A percentile compares a stretch with the other conserved stretches of the same genome.
phyloP scores from a whole-genome alignment of 2,113 vertebrate species.

The Gallinago media region DNA sequence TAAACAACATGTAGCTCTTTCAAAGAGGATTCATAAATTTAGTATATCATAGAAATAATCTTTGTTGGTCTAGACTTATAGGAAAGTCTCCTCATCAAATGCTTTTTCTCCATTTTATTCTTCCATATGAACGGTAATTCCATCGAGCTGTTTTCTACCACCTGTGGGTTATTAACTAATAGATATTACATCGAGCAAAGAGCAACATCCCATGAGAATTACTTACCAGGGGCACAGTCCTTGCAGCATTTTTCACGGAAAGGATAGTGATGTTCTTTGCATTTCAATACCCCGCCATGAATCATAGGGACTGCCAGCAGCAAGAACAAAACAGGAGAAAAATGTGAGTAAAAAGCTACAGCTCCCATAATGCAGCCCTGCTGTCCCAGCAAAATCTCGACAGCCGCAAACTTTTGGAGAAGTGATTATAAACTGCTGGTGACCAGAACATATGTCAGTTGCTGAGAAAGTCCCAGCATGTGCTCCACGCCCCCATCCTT shows the following conservation, averaged over 20 bases:
- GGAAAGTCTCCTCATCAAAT: neutral
- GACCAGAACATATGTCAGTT: neutral
- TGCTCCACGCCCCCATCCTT: neutral
- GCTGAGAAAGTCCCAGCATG: constrained; percentile 3
- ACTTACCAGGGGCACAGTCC: constrained; percentile 54
- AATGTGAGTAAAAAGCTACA: neutral
- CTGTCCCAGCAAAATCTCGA: neutral
- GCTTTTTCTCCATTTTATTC: neutral
- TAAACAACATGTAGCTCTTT: accelerated
- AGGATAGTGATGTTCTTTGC: neutral
- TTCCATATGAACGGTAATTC: neutral
- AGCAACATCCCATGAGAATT: neutral
- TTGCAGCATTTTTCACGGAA: neutral
- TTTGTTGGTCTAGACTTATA: neutral
- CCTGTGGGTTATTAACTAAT: neutral
- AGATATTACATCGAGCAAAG: neutral
- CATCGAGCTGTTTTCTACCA: neutral
- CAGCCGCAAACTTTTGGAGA: neutral
- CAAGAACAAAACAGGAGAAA: neutral
- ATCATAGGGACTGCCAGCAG: neutral
- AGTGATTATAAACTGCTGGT: neutral
- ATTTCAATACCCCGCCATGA: neutral
- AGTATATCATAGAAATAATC: neutral
- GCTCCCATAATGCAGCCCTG: neutral
- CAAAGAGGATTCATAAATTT: neutral